Evolutionary conservation across 2,797 vertebrate genomes (phyloP), one percentile per base, ranked within the genome.

Genomic region (Leptatherina wallacei): DNA sequence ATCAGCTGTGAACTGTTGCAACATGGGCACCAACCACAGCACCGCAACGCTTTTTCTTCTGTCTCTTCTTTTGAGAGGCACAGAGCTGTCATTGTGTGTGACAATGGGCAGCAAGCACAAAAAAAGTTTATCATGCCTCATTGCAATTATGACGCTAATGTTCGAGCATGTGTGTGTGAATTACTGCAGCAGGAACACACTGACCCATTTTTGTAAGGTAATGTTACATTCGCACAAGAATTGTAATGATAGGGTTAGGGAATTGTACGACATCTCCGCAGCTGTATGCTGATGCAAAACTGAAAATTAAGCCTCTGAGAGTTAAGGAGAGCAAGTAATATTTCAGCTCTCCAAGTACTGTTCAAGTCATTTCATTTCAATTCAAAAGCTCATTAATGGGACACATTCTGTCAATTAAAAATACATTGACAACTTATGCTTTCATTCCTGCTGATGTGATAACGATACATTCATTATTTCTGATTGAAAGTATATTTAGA

Each of bases 131-230:
- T 38, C 22, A 58, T 52, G 55, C 58, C 18, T 47, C 4, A 16
- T 30, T 44, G 40, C 35, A 42, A 71, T 77, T 59, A 71, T 44
- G 27, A 71, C n/a, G 30, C 16, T 2, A 0, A 5, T 54, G 47
- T 59, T 42, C 22, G 47, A n/a, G 44, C 42, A 61, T 24, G 51
- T 42, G 55, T 42, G 55, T 65, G 22, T 59, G 44, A 64, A 69
- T 61, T 27, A 40, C 52, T 38, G 36, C 14, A 2, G 51, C 14
- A 10, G 44, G 67, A 78, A 80, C 71, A 69, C 54, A 24, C 14
- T 29, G 77, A 84, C 61, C 74, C 36, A 22, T 52, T 66, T 69
- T 73, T 61, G 59, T 36, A 40, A 24, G 14, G 38, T 16, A 59
- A 36, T 18, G 60, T 54, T 8, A 35, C 42, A 66, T 61, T 63